Conservation (phyloP, 2,113 vertebrate genomes). For the Malaclemys terrapin region DNA sequence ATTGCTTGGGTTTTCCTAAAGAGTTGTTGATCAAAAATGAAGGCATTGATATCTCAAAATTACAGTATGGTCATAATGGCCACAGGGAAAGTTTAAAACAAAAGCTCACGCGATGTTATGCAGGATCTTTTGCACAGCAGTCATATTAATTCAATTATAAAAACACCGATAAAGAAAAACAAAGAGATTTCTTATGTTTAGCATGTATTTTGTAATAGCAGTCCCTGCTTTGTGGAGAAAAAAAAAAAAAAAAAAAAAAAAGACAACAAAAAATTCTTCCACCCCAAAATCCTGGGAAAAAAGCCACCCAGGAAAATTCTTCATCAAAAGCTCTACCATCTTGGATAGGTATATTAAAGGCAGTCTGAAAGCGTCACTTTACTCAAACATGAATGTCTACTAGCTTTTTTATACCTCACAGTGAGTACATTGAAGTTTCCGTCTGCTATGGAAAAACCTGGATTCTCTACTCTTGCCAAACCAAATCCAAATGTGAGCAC, state of each 20-base stretch:
- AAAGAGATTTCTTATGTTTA: neutral
- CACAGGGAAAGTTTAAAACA: neutral
- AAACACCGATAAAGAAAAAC: neutral
- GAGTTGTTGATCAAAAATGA: neutral
- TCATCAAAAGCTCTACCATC: neutral
- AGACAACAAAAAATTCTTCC: neutral
- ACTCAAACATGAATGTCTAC: neutral
- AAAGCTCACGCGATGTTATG: neutral
- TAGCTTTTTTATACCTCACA: constrained; percentile 77
- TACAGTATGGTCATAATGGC: neutral
- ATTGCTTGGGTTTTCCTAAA: neutral
- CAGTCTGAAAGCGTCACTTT: neutral
- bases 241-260: neutral
- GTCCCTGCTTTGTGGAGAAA: neutral
- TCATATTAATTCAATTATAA: neutral
- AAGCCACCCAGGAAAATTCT: neutral
- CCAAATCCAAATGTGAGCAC: constrained; percentile 89
- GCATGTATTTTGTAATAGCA: neutral
- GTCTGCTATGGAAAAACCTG: constrained; percentile 82
- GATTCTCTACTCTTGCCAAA: constrained; percentile 83
- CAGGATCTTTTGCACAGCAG: neutral
- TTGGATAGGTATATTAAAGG: neutral
- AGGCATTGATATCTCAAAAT: neutral
- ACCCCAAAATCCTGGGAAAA: neutral
- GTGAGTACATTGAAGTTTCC: constrained; percentile 88